Evolutionary conservation across 2,113 vertebrate genomes (phyloP), one percentile per base, ranked within the genome.

Genomic region (Colius striatus): DNA sequence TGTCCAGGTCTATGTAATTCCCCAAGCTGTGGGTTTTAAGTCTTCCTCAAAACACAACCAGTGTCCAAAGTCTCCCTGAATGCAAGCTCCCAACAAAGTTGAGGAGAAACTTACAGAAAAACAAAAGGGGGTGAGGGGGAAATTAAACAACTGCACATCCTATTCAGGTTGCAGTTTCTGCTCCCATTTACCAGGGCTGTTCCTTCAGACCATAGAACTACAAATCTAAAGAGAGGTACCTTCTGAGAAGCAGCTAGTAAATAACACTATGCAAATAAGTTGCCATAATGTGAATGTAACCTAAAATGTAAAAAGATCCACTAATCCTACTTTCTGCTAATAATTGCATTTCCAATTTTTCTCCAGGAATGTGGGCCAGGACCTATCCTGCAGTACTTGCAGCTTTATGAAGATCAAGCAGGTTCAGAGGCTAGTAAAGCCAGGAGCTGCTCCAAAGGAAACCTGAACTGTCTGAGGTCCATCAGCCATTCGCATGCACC

Each of bases 91-190:
- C 60, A 65, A 60, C 20, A 51, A 10, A 74, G 60, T 8, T 47
- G 68, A 61, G 5, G 5, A 63, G 55, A 70, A 89, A 62, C 7
- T 8, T 62, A 3, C 2, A 2, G 2, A 10, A 62, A 19, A 38
- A n/a, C 9, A 11, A 11, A n/a, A 7, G 5, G 3, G 11, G 8
- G 10, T 16, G 5, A 1, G 6, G 4, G 6, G 4, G 4, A 1
- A 67, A 48, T 13, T 16, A n/a, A 88, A 38, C 16, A 70, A 75
- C 11, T 51, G 3, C 36, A 17, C 12, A 50, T 54, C 8, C 27
- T 34, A 15, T 26, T 14, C 25, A 76, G 16, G 7, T 32, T 55
- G 15, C 38, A 57, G 47, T 75, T 85, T 72, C 53, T 72, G 18
- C 47, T 67, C 13, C 20, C n/a, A 19, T 26, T 66, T 47, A 43